A percentile compares a stretch with the other conserved stretches of the same genome.
These are phyloP conservation scores for Drosophila rubida DNA, from an alignment of 2,888 invertebrate species.

Conservation along the genomic window DNA sequence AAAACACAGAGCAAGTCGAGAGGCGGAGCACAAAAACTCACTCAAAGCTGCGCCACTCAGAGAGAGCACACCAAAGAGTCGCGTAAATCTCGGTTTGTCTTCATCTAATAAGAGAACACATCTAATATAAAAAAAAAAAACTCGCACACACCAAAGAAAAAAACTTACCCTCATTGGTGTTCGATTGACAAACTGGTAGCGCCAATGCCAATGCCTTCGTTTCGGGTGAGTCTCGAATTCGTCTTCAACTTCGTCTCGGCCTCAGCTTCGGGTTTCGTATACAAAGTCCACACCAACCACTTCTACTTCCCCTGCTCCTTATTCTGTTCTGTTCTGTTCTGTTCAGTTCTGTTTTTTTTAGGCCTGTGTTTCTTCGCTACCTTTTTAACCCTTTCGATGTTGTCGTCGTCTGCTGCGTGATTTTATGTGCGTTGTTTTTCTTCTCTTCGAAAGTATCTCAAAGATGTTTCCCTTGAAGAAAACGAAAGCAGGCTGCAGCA, in stretches of 20 bases:
- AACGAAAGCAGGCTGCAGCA: conserved; percentile 46
- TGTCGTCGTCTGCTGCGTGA: conserved; percentile 61
- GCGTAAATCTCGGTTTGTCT: neutral
- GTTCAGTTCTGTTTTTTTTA: conserved; percentile 14
- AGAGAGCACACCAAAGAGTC: no score
- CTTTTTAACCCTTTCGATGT: conserved; percentile 66
- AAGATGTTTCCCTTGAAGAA: conserved; percentile 69
- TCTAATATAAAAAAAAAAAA: conserved; percentile 32
- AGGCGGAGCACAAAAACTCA: conserved; percentile 61
- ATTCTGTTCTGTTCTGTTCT: no score
- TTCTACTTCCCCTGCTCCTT: conserved; percentile 6
- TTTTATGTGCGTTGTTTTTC: conserved; percentile 57
- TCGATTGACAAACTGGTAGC: conserved; percentile 32
- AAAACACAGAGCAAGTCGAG: neutral
- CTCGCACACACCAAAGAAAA: conserved; percentile 42
- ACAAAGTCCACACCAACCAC: conserved; percentile 16
- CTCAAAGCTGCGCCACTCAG: conserved; percentile 31
- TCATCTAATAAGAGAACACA: conserved; percentile 41
- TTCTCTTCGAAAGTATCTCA: conserved; percentile 53
- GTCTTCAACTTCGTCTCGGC: conserved; percentile 8
- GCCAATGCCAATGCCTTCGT: conserved; percentile 48
- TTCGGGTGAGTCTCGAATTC: conserved; percentile 12
- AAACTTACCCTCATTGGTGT: conserved; percentile 67
- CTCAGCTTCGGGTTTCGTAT: conserved; percentile 25
- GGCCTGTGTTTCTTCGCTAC: conserved; percentile 17